Evolutionary conservation across 1,140 invertebrate species (phyloP).

Genomic region (Temnothorax longispinosus): DNA sequence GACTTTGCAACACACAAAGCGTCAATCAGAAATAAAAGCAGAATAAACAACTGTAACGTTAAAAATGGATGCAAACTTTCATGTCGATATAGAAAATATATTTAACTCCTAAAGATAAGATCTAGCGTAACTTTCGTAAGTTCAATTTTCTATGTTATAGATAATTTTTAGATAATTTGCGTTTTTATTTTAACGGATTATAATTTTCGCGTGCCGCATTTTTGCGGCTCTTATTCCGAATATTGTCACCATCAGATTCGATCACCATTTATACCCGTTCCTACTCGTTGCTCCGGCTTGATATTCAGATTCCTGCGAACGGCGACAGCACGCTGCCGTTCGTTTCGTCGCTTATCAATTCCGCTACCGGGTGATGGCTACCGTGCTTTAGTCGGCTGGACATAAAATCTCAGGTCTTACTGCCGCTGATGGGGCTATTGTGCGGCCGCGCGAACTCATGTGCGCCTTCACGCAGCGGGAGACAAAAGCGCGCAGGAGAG

Average conservation of each 20-base stretch:
- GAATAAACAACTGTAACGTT: neutral
- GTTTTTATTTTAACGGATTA: neutral
- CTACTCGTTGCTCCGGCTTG: neutral
- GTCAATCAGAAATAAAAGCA: neutral
- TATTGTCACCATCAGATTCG: neutral
- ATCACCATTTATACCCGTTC: neutral
- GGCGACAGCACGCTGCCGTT: neutral
- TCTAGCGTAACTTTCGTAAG: neutral
- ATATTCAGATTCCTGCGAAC: constrained; percentile 10
- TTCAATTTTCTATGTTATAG: neutral
- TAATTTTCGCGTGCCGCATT: neutral
- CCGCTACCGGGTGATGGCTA: constrained; percentile 37
- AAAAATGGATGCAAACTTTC: neutral
- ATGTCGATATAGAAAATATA: neutral
- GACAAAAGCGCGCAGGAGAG: neutral
- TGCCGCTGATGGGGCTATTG: constrained; percentile 8
- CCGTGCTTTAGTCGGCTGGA: neutral
- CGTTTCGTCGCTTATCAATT: constrained; percentile 41
- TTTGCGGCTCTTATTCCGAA: neutral
- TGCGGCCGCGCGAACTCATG: constrained; percentile 11
- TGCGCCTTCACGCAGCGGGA: constrained; percentile 5
- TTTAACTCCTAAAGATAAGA: too few relatives aligned
- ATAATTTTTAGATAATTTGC: neutral
- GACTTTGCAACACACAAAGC: neutral
- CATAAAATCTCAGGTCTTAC: constrained; percentile 30